phyloP scores from a whole-genome alignment of 2,797 vertebrate genomes.

The Coranthus polyacanthus region DNA sequence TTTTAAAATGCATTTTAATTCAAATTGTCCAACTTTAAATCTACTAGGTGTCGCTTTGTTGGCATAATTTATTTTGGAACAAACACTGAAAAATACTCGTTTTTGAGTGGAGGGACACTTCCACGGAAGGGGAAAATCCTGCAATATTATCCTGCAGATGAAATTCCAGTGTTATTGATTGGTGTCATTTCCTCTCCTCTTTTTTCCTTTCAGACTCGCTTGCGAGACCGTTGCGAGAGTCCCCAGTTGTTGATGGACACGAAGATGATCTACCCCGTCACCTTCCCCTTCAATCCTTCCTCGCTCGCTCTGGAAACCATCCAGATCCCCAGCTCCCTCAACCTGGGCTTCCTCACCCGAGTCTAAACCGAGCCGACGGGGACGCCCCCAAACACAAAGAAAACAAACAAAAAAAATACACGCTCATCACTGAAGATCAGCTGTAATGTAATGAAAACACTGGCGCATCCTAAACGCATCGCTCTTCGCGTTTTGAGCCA shows the following conservation, averaged over 20 bases:
- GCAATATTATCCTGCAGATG: not conserved
- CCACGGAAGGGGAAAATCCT: too few relatives aligned
- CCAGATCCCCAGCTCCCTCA: slow-evolving; percentile 95
- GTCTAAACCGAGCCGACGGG: slow-evolving; percentile 80
- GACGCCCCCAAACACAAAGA: too few relatives aligned
- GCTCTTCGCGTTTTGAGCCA: slow-evolving; percentile 28
- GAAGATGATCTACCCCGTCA: slow-evolving; percentile 97
- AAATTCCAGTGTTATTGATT: not conserved
- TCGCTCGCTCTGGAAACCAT: slow-evolving; percentile 96
- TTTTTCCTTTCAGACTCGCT: slow-evolving; percentile 86
- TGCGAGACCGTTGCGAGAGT: slow-evolving; percentile 95
- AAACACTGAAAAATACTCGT: too few relatives aligned
- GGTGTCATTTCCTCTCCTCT: slow-evolving; percentile 3
- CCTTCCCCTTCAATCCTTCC: slow-evolving; percentile 97
- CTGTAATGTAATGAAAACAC: not conserved
- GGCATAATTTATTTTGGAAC: too few relatives aligned
- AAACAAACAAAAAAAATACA: too few relatives aligned
- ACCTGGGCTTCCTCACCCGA: slow-evolving; percentile 93
- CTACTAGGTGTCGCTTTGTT: too few relatives aligned
- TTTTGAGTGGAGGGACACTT: too few relatives aligned
- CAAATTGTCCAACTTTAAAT: too few relatives aligned
- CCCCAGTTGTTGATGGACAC: slow-evolving; percentile 98
- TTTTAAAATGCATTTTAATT: too few relatives aligned
- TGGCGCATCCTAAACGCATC: slow-evolving; percentile 14
- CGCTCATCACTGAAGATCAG: slow-evolving; percentile 1